Evolutionary conservation across 2,113 vertebrate species (phyloP), one percentile per base, ranked within the genome.

Genomic region (Pelodiscus sinensis): DNA sequence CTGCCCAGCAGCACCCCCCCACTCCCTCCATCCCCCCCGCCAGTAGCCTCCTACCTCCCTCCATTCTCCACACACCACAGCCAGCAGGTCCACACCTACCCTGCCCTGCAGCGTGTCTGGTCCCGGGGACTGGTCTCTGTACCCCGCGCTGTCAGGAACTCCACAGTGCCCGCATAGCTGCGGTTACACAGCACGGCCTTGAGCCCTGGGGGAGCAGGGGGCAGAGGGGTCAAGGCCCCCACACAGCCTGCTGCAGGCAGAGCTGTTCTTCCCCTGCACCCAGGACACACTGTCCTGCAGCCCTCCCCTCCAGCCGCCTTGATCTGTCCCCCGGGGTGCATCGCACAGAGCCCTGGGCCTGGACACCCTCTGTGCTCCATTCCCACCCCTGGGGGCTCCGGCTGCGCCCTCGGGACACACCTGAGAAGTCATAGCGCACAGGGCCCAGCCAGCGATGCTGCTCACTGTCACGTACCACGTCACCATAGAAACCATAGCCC

Each of bases 401-500:
- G 24, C 58, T 19, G 29, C 1, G 22, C 31, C 50, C 9, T 56
- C 22, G 3, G 31, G 60, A 5, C 81, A 35, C 78, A 98, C 98
- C 98, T 89, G 98, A 98, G 79, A 98, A 98, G 92, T 98, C 98
- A 22, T 99, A 99, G 98, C 98, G 94, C 31, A 97, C 87, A 38
- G 98, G 98, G 27, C 98, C 98, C 98, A 99, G 98, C 98, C 98
- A 98, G 62, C 98, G 98, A 31, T 98, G 97, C 78, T 97, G 98
- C 92, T 98, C 98, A 52, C 98, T 99, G 95, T 98, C 97, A 27
- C 96, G 96, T 84, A 98, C 92, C 9, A 98, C 98, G 16, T 99
- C 98, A 0, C 98, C 98, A 57, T 98, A 99, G 92, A 99, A 99
- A 55, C 98, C 98, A 38, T 99, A 99, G 21, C 98, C 98, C 92